These are phyloP conservation scores for Spodoptera picta DNA, from an alignment of 2,888 invertebrate species.

Conservation along the genomic window DNA sequence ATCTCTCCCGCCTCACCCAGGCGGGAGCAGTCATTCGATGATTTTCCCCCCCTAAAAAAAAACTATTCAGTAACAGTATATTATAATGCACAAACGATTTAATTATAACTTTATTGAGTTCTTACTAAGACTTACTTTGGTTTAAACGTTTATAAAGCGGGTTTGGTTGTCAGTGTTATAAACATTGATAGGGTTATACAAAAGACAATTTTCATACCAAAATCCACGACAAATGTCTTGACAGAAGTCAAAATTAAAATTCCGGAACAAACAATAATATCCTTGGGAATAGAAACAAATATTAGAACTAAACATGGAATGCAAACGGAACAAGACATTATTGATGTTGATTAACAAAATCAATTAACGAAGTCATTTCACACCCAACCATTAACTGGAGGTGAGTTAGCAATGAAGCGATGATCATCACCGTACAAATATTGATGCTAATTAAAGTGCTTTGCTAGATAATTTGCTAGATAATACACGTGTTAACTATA, in stretches of 20 bases:
- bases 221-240: not conserved
- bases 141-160: no score
- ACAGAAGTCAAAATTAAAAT: not conserved
- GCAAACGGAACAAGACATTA: conserved; percentile 19
- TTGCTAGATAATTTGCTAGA: conserved; percentile 5
- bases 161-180: no score
- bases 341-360: conserved; percentile 22
- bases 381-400: conserved; percentile 26
- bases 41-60: no score
- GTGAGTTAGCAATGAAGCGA: conserved; percentile 4
- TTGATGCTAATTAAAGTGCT: conserved; percentile 11
- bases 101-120: no score
- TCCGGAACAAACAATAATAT: not conserved
- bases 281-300: conserved; percentile 5
- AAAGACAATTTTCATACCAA: no score
- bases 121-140: no score
- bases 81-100: no score
- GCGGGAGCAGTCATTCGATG: no score
- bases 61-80: no score
- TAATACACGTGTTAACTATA: conserved; percentile 11
- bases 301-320: conserved; percentile 8
- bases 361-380: conserved; percentile 33
- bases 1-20: no score
- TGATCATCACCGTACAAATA: conserved; percentile 10
- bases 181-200: no score